These are phyloP conservation scores for Alosa alosa DNA, from an alignment of 2,113 vertebrate genomes.

Conservation along the genomic window DNA sequence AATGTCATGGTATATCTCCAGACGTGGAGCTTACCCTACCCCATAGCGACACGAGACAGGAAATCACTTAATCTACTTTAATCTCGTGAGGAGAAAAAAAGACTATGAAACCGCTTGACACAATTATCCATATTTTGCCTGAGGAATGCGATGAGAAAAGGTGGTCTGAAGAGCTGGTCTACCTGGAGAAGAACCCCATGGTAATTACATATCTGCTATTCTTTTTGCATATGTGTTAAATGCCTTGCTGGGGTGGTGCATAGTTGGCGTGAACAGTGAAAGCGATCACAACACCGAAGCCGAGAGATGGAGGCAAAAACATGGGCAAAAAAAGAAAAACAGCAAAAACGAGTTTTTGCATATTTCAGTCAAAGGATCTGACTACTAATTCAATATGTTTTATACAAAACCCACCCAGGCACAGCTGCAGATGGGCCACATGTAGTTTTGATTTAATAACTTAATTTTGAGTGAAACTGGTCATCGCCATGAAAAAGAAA, in stretches of 20 bases:
- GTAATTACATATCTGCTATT: background rate
- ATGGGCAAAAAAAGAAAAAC: no score
- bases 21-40: background rate
- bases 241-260: background rate
- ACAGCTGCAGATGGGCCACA: background rate
- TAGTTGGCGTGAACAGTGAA: background rate
- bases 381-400: background rate
- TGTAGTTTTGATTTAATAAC: background rate
- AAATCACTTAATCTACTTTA: conserved; percentile 14
- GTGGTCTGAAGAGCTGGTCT: background rate
- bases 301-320: no score
- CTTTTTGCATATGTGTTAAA: background rate
- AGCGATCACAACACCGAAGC: background rate
- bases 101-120: background rate
- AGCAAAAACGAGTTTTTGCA: background rate
- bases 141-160: background rate
- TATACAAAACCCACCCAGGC: background rate
- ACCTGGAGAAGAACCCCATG: background rate
- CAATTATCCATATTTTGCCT: background rate
- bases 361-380: conserved; percentile 5
- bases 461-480: background rate
- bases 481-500: background rate
- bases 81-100: background rate
- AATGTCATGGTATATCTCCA: background rate
- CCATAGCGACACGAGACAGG: background rate